Percentiles rank a stretch among this genome's conserved stretches.
Conservation (phyloP, 2,797 vertebrate species). For the Benthosema pterotum region DNA sequence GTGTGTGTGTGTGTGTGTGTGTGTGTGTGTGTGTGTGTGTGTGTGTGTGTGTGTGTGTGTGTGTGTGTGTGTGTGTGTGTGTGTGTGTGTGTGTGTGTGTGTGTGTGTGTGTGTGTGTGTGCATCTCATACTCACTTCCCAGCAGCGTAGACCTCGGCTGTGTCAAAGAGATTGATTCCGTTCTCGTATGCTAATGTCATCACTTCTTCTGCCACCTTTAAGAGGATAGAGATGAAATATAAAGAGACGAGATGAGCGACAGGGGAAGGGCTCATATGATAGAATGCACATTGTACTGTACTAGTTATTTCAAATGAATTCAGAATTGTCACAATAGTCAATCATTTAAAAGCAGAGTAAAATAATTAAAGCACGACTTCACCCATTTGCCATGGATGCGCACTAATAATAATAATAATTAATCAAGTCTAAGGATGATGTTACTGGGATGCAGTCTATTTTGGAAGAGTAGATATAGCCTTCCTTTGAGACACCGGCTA, state of each 20-base stretch:
- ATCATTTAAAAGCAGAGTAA: too few relatives aligned
- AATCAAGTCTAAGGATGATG: too few relatives aligned
- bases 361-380: too few relatives aligned
- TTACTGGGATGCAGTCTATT: too few relatives aligned
- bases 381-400: too few relatives aligned
- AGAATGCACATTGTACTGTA: not conserved
- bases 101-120: slow-evolving; percentile 10
- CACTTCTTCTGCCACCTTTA: slow-evolving; percentile 90
- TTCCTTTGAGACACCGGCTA: too few relatives aligned
- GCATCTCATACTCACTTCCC: slow-evolving; percentile 84
- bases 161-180: slow-evolving; percentile 96
- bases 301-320: too few relatives aligned
- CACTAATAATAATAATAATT: too few relatives aligned
- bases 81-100: slow-evolving; percentile 12
- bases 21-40: not conserved
- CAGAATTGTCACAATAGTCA: too few relatives aligned
- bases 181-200: slow-evolving; percentile 95
- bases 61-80: slow-evolving; percentile 2
- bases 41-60: slow-evolving; percentile 2
- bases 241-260: slow-evolving; percentile 14
- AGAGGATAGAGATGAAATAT: not conserved
- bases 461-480: too few relatives aligned
- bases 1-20: slow-evolving; percentile 13
- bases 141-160: slow-evolving; percentile 90
- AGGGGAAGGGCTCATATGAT: not conserved